Conservation (phyloP, 1,140 invertebrate genomes). For the Amphibalanus amphitrite region DNA sequence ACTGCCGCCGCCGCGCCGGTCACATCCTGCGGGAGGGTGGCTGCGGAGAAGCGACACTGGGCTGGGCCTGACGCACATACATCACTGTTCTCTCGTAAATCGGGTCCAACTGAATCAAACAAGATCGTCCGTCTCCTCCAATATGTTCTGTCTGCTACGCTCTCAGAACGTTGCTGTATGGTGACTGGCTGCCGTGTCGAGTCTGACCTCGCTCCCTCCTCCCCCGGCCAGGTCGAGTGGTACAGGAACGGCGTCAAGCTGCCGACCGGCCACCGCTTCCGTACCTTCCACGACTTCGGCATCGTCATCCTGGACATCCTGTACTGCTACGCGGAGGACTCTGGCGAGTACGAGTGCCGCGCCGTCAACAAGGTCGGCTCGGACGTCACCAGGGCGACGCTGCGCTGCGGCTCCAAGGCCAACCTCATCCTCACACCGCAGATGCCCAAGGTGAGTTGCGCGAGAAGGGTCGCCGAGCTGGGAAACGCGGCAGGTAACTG, state of each 20-base stretch:
- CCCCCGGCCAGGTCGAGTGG: slow-evolving; percentile 60
- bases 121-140: too few species aligned
- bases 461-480: too few species aligned
- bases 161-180: too few species aligned
- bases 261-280: slow-evolving; percentile 78
- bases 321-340: slow-evolving; percentile 94
- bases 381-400: slow-evolving; percentile 62
- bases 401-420: slow-evolving; percentile 74
- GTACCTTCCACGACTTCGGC: slow-evolving; percentile 91
- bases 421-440: slow-evolving; percentile 89
- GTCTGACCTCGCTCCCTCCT: not conserved
- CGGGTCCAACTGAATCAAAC: too few species aligned
- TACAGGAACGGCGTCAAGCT: slow-evolving; percentile 84
- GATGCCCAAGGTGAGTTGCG: slow-evolving; percentile 50
- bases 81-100: too few species aligned
- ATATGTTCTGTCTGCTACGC: too few species aligned
- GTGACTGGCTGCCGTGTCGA: too few species aligned
- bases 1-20: too few species aligned
- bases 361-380: slow-evolving; percentile 82
- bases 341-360: slow-evolving; percentile 77
- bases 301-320: slow-evolving; percentile 91
- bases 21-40: too few species aligned
- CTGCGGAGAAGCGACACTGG: too few species aligned
- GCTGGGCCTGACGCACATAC: too few species aligned
- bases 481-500: too few species aligned